These are phyloP conservation scores for Vanacampus margaritifer DNA, from an alignment of 2,113 vertebrate species.

Conservation along the genomic window DNA sequence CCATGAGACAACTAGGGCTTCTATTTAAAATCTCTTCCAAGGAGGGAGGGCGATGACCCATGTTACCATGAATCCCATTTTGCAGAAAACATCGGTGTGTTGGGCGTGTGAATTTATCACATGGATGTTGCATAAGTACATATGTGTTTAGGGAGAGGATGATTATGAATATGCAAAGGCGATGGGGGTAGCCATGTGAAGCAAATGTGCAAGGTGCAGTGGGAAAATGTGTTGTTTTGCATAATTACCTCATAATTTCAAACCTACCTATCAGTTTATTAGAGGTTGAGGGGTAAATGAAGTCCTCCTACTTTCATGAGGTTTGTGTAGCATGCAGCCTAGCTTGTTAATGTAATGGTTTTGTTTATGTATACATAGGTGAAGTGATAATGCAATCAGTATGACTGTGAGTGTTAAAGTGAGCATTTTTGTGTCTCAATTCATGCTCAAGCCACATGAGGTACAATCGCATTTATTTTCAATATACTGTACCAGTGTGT, in stretches of 20 bases:
- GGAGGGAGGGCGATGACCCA: conserved; percentile 33
- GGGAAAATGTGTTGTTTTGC: conserved; percentile 63
- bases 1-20: conserved; percentile 61
- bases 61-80: conserved; percentile 38
- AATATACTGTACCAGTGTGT: no score
- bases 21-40: conserved; percentile 64
- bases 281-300: conserved; percentile 39
- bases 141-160: conserved; percentile 11
- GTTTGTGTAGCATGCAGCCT: not conserved
- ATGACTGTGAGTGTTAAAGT: conserved; percentile 18
- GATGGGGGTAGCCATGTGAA: conserved; percentile 36
- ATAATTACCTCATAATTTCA: conserved; percentile 68
- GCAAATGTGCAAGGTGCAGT: conserved; percentile 44
- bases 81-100: conserved; percentile 35
- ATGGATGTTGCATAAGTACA: conserved; percentile 24
- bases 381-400: conserved; percentile 5
- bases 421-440: not conserved
- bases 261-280: conserved; percentile 61
- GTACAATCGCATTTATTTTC: not conserved
- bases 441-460: not conserved
- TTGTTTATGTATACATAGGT: conserved; percentile 1
- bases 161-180: conserved; percentile 30
- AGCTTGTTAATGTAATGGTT: conserved; percentile 14
- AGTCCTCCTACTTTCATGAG: conserved; percentile 26
- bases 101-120: not conserved